Evolutionary conservation across 2,888 invertebrate genomes (phyloP), one percentile per base, ranked within the genome.

Genomic region (Dorcus parallelipipedus): DNA sequence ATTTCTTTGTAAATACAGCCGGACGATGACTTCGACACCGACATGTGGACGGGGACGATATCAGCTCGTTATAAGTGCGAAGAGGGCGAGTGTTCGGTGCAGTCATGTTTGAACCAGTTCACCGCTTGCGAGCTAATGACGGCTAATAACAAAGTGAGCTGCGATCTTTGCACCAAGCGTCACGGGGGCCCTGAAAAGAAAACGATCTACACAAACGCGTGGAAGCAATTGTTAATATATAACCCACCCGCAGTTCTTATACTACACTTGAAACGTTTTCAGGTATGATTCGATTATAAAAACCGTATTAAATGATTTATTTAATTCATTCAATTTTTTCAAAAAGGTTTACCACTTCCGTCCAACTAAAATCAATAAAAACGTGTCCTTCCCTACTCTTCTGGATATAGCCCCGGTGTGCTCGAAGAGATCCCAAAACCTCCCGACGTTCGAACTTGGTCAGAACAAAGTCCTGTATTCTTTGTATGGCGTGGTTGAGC

Each of bases 401-500:
- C 78, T 98, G 52, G 95, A 98, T 75, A 79, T 98, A 58, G 91
- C 95, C 23, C 95, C 97, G 4, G 96, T 93, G 77, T 95, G 95
- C 75, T 89, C 92, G 56, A 80, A 82, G 60, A 78, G 83, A 48
- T 81, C 81, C 42, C 83, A 83, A 69, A 84, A 83, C 68, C 76
- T 88, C 56, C 86, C 87, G 10, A 75, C 77, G 0, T 75, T 78
- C 58, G 72, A 75, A 45, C 63, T 64, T 6, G 74, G 73, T 9
- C 77, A 78, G 64, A 72, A 71, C 3, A 41, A 33, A 9, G 49
- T 95, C 41, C 78, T 93, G 33, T 98, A 98, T 76, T 88, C 94
- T 0, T 80, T 99, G 53, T 99, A 96, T 71, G 98, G 96, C 0
- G 89, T 99, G 0, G 97, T 98, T 2, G 95, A 95, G 73, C 98